phyloP scores from a whole-genome alignment of 2,797 vertebrate genomes.

The Staurois parvus region DNA sequence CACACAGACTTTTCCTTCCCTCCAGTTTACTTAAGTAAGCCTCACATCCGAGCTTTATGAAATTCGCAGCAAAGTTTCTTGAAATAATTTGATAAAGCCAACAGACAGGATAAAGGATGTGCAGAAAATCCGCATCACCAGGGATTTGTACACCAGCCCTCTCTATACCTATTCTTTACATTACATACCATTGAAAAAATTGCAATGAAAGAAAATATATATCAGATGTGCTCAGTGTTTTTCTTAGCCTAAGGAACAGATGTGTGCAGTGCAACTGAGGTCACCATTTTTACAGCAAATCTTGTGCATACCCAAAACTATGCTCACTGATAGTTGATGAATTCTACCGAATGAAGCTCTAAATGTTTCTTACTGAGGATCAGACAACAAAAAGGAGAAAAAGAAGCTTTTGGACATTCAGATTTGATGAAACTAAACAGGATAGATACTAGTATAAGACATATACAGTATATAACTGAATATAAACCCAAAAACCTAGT shows the following conservation, averaged over 20 bases:
- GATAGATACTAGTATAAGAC: too few relatives aligned
- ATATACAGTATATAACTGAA: too few relatives aligned
- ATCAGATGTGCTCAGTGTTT: conserved; percentile 48
- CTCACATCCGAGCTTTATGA: too few relatives aligned
- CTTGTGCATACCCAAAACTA: conserved; percentile 45
- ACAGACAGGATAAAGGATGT: neutral
- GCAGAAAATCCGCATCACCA: neutral
- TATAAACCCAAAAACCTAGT: too few relatives aligned
- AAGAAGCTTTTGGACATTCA: too few relatives aligned
- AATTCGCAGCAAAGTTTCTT: neutral
- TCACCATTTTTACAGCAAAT: conserved; percentile 34
- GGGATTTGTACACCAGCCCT: conserved; percentile 3
- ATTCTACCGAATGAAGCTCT: too few relatives aligned
- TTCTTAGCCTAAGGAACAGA: conserved; percentile 44
- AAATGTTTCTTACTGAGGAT: too few relatives aligned
- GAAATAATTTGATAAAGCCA: neutral
- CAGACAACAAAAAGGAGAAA: too few relatives aligned
- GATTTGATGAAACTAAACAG: too few relatives aligned
- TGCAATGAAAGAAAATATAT: conserved; percentile 39
- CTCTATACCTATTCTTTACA: conserved; percentile 4
- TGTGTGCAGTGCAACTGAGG: conserved; percentile 50
- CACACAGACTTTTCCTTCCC: too few relatives aligned
- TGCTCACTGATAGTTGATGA: conserved; percentile 8
- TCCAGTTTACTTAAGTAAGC: too few relatives aligned
- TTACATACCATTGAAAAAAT: conserved; percentile 38